Percentiles rank a stretch among this genome's conserved stretches.
Conservation (phyloP, 2,888 invertebrate species). For the Rhorus exstirpatorius region DNA sequence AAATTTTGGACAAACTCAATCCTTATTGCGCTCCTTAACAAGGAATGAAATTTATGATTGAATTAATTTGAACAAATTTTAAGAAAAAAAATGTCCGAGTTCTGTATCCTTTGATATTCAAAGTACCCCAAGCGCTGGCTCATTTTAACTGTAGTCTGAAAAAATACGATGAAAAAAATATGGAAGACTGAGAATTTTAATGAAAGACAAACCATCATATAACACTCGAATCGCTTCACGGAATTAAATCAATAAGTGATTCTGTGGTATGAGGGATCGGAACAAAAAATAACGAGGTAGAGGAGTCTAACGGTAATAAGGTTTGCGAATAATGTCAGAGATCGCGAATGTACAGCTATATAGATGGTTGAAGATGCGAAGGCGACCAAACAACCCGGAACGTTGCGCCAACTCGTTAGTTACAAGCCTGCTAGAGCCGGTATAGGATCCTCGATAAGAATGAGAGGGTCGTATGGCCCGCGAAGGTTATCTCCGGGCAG, state of each 20-base stretch:
- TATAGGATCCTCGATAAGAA: slow-evolving; percentile 83
- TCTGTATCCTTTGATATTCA: no score
- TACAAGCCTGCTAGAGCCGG: slow-evolving; percentile 77
- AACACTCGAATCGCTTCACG: not conserved
- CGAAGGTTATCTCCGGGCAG: slow-evolving; percentile 83
- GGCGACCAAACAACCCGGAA: slow-evolving; percentile 75
- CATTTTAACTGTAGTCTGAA: no score
- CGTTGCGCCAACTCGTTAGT: slow-evolving; percentile 81
- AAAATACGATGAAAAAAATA: no score
- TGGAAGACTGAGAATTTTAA: no score
- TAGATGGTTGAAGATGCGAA: slow-evolving; percentile 37
- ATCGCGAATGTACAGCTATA: slow-evolving; percentile 1
- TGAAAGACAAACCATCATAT: not conserved
- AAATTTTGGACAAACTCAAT: no score
- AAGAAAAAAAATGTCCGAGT: no score
- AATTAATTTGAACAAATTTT: no score
- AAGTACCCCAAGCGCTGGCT: no score
- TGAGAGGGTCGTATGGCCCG: slow-evolving; percentile 77
- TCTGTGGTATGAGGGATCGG: not conserved
- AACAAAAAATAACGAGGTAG: slow-evolving; percentile 18
- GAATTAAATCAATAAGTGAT: slow-evolving; percentile 12
- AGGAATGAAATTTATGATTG: no score
- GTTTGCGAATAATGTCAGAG: slow-evolving; percentile 47
- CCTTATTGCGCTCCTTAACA: no score
- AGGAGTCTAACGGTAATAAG: slow-evolving; percentile 14